Evolutionary conservation across 2,888 invertebrate genomes (phyloP).

Genomic region (Muschampia staudingeri): DNA sequence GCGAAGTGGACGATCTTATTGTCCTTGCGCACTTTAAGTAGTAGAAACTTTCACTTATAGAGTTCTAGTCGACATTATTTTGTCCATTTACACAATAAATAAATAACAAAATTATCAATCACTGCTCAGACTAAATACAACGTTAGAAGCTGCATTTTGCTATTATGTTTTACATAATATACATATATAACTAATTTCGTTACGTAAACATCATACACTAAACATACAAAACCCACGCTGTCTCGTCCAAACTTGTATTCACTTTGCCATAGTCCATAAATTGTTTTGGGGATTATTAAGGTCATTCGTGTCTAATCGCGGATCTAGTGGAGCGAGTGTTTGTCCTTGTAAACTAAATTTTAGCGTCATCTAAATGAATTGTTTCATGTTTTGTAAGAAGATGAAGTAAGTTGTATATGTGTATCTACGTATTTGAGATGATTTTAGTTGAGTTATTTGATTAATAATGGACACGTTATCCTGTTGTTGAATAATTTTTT

Average conservation of each 20-base stretch:
- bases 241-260: not conserved
- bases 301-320: constrained; percentile 70
- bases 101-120: no score
- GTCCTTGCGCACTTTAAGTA: no score
- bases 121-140: not conserved
- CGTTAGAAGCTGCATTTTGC: not conserved
- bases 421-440: not conserved
- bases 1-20: no score
- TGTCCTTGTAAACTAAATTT: constrained; percentile 20
- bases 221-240: not conserved
- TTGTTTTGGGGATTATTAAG: constrained; percentile 39
- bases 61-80: no score
- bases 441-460: not conserved
- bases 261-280: constrained; percentile 25
- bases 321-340: constrained; percentile 42
- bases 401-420: not conserved
- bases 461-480: not conserved
- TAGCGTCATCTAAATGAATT: not conserved
- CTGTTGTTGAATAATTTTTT: not conserved
- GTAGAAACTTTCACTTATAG: no score
- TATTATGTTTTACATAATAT: not conserved
- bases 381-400: constrained; percentile 15
- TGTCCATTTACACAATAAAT: no score
- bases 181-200: not conserved
- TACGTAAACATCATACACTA: not conserved